Base-by-base conservation (phyloP, 2,797 vertebrate species). In the Pteropus rufus region DNA sequence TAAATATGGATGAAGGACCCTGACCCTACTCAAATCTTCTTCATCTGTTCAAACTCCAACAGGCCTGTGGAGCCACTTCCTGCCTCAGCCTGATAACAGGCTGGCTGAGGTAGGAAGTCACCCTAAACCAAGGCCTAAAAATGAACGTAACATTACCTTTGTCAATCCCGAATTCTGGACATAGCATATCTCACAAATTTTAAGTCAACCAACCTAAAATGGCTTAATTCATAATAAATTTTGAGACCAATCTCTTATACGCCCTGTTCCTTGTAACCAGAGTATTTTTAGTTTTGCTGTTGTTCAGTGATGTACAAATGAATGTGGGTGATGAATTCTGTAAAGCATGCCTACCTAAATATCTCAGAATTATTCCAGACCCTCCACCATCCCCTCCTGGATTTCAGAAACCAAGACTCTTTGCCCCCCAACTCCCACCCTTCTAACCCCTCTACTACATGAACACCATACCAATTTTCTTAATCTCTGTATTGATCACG, bases 181-280 rank as follows among this genome's bases (percentile, higher is more conserved):
- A 89, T 10, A 41, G 52, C 10, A 0, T 44, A 77, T 46, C 49
- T 76, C 79, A 49, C 21, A 56, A 36, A 52, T 56, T 84, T 73
- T 92, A 84, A 89, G 65, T 41, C 80, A 92, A 5, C 49, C 36
- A 77, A 18, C 29, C 36, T 75, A 89, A 85, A 93, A 52, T 60
- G 34, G 10, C 77, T 91, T 91, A 84, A 75, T 88, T 72, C 58
- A 39, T 75, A 60, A 94, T 34, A 76, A 81, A 69, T 81, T 81
- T 67, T 73, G 89, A 91, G 69, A 81, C 34, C 21, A 36, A 19
- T 89, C 39, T 77, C 67, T 65, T 69, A 21, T 69, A 36, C 64
- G 36, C 21, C 44, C 39, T 44, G 10, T 70, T 41, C 56, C 49
- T 85, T 73, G 19, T 39, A 86, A 91, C 73, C n/a, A 1, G 52